These are phyloP conservation scores for Myanophis thanlyinensis DNA, from an alignment of 2,113 vertebrate genomes.

Conservation along the genomic window DNA sequence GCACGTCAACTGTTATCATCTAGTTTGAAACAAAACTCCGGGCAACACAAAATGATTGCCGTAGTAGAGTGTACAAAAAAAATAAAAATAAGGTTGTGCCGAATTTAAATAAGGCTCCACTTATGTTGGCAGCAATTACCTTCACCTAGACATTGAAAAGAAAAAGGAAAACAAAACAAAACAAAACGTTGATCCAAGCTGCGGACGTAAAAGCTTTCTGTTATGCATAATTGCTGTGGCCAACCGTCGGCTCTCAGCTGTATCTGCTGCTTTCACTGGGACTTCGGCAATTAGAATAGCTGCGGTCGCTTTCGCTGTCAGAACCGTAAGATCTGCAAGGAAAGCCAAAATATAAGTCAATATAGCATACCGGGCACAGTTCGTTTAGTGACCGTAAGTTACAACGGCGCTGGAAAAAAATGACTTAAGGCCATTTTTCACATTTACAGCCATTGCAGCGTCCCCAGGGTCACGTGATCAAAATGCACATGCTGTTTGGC, in stretches of 20 bases:
- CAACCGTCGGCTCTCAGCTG: conserved; percentile 69
- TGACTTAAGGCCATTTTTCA: neutral
- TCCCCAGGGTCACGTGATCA: neutral
- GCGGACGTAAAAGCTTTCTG: conserved; percentile 39
- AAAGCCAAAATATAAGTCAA: neutral
- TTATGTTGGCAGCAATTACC: conserved; percentile 21
- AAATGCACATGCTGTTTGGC: neutral
- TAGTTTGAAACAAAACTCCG: conserved; percentile 59
- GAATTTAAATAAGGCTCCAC: neutral
- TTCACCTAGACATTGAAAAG: conserved; percentile 27
- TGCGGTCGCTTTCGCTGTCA: conserved; percentile 85
- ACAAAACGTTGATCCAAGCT: conserved; percentile 31
- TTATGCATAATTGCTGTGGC: conserved; percentile 6
- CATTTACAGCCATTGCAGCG: neutral
- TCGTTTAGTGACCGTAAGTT: neutral
- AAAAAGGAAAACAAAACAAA: neutral
- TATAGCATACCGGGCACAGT: neutral
- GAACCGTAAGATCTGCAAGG: conserved; percentile 82
- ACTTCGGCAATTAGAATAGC: conserved; percentile 84
- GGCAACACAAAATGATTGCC: conserved; percentile 44
- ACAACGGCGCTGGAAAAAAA: neutral
- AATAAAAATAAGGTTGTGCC: conserved; percentile 12
- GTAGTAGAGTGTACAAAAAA: conserved; percentile 41
- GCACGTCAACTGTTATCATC: conserved; percentile 31
- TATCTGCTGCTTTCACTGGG: conserved; percentile 90